Evolutionary conservation across 2,797 vertebrate genomes (phyloP).

Genomic region (Sebastes steindachneri): DNA sequence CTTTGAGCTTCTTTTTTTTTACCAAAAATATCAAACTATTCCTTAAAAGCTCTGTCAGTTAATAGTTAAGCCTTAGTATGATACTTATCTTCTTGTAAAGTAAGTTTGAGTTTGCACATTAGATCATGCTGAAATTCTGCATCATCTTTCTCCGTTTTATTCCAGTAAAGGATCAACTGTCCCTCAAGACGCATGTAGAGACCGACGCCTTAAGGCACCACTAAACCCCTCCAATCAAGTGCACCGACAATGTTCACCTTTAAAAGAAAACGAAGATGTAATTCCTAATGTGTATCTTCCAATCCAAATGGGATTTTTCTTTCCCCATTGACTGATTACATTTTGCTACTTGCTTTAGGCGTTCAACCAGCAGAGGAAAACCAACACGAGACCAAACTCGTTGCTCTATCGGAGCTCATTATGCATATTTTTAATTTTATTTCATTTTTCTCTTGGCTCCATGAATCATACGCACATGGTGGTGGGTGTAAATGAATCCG

Average conservation of each 20-base stretch:
- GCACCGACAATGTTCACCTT: slow-evolving; percentile 9
- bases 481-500: slow-evolving; percentile 46
- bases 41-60: background rate
- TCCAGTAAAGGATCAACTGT: slow-evolving; percentile 30
- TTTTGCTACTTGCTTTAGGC: slow-evolving; percentile 56
- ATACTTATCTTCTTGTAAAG: background rate
- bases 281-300: slow-evolving; percentile 41
- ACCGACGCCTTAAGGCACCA: slow-evolving; percentile 28
- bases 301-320: slow-evolving; percentile 50
- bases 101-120: background rate
- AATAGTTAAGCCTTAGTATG: background rate
- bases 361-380: slow-evolving; percentile 29
- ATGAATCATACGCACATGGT: slow-evolving; percentile 42
- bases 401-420: slow-evolving; percentile 4
- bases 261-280: slow-evolving; percentile 51
- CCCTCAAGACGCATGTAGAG: slow-evolving; percentile 9
- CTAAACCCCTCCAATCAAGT: slow-evolving; percentile 40
- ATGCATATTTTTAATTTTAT: slow-evolving; percentile 36
- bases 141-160: slow-evolving; percentile 7
- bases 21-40: background rate
- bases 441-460: slow-evolving; percentile 31
- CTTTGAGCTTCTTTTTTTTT: background rate
- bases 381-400: slow-evolving; percentile 30
- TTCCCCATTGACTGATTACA: slow-evolving; percentile 55
- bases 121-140: background rate